Percentiles rank a stretch among this genome's conserved stretches.
These are phyloP conservation scores for Drosophila gaucha DNA, from an alignment of 2,888 invertebrate genomes.

Conservation along the genomic window DNA sequence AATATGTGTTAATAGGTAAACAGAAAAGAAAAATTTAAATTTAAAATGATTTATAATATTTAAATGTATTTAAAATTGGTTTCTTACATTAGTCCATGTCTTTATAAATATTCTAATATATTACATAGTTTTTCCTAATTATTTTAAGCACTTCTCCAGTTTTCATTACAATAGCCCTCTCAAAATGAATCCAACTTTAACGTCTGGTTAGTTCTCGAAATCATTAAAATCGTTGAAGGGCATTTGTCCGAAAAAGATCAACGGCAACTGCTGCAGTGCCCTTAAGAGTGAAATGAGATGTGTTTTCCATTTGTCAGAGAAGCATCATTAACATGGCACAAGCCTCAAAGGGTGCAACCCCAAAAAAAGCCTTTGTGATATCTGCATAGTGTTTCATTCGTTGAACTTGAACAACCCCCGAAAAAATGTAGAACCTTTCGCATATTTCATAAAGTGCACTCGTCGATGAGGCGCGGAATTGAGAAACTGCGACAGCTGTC, in stretches of 20 bases:
- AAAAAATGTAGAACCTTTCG: constrained; percentile 26
- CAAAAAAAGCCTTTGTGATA: constrained; percentile 25
- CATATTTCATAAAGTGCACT: constrained; percentile 64
- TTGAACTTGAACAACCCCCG: constrained; percentile 50
- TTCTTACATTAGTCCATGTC: background rate
- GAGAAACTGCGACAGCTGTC: constrained; percentile 69
- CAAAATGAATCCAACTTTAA: background rate
- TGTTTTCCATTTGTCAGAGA: constrained; percentile 56
- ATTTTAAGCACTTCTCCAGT: background rate
- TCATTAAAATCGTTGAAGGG: constrained; percentile 29
- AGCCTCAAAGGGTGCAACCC: constrained; percentile 56
- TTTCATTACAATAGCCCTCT: background rate
- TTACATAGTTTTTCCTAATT: background rate
- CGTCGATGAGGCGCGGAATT: constrained; percentile 49
- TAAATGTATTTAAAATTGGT: no score
- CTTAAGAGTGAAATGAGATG: constrained; percentile 61
- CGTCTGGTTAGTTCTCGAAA: constrained; percentile 11
- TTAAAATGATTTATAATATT: background rate
- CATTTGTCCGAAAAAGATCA: constrained; percentile 45
- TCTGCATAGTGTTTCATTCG: constrained; percentile 37
- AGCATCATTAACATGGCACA: constrained; percentile 70
- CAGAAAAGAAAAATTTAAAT: background rate
- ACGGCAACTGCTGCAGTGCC: constrained; percentile 41
- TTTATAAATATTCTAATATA: background rate
- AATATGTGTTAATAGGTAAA: background rate